Conservation (phyloP, 1,140 invertebrate genomes). For the Drosophila asahinai region DNA sequence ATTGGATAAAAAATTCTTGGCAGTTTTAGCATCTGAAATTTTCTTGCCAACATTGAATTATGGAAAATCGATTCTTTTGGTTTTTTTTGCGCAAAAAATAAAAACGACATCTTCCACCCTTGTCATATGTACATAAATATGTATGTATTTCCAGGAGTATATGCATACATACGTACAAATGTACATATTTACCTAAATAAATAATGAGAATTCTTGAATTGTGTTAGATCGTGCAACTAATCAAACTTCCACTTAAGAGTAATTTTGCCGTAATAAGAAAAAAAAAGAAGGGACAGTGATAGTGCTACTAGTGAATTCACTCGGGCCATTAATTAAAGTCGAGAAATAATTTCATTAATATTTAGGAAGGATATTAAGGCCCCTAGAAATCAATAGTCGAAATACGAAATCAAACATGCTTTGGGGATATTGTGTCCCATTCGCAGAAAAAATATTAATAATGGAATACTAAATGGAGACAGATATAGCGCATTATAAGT, state of each 20-base stretch:
- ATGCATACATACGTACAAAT: not conserved
- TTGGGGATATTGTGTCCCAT: not conserved
- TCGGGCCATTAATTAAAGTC: slow-evolving; percentile 10
- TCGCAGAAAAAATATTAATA: too few relatives aligned
- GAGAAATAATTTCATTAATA: slow-evolving; percentile 38
- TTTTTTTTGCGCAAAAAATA: slow-evolving; percentile 64
- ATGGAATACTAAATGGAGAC: not conserved
- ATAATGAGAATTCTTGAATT: slow-evolving; percentile 8
- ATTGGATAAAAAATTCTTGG: slow-evolving; percentile 80
- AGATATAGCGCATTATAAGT: not conserved
- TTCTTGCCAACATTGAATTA: slow-evolving; percentile 75
- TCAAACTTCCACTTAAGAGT: not conserved
- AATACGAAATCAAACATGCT: slow-evolving; percentile 14
- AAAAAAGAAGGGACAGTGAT: not conserved
- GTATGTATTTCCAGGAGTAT: slow-evolving; percentile 9
- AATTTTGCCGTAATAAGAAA: not conserved
- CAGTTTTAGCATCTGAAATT: slow-evolving; percentile 82
- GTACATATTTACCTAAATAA: slow-evolving; percentile 1
- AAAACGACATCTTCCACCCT: slow-evolving; percentile 52
- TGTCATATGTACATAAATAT: slow-evolving; percentile 8
- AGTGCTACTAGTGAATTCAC: slow-evolving; percentile 12
- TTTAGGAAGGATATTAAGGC: slow-evolving; percentile 8
- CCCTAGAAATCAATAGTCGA: not conserved
- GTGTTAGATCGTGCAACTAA: slow-evolving; percentile 19
- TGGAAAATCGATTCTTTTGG: slow-evolving; percentile 79